phyloP scores from a whole-genome alignment of 1,140 invertebrate genomes.

The Drosophila sp. region DNA sequence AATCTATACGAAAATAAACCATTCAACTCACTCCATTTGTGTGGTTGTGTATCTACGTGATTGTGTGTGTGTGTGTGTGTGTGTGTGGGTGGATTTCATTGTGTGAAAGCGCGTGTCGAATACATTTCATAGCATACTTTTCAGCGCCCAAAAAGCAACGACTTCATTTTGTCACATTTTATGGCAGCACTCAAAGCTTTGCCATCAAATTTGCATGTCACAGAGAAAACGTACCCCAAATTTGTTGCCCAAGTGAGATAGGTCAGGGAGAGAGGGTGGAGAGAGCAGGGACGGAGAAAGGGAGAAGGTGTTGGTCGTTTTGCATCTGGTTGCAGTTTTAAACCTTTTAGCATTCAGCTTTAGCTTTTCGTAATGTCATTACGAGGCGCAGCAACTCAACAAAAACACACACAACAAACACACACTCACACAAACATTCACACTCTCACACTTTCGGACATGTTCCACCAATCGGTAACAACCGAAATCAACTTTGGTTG shows the following conservation, averaged over 20 bases:
- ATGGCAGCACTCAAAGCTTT: constrained; percentile 55
- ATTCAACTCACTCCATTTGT: constrained; percentile 36
- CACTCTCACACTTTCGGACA: neutral
- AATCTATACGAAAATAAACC: constrained; percentile 69
- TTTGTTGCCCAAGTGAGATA: constrained; percentile 17
- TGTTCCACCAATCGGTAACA: no score
- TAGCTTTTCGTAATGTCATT: constrained; percentile 43
- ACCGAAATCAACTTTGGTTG: no score
- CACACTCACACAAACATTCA: constrained; percentile 6
- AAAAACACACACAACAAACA: constrained; percentile 1
- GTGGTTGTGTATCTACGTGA: constrained; percentile 13
- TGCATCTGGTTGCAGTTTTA: constrained; percentile 18
- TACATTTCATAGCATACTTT: constrained; percentile 54
- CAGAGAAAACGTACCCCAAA: constrained; percentile 18
- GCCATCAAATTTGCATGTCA: constrained; percentile 68
- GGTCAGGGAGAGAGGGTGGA: neutral
- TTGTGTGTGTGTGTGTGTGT: constrained; percentile 16
- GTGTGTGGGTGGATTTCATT: constrained; percentile 9
- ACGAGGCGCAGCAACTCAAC: constrained; percentile 24
- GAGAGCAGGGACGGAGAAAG: neutral
- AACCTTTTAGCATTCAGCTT: constrained; percentile 36
- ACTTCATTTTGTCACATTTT: constrained; percentile 59
- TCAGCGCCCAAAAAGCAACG: constrained; percentile 44
- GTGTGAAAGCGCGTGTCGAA: constrained; percentile 18
- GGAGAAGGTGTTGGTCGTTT: neutral